Conservation (phyloP, 1,140 invertebrate genomes). For the Euschistus heros region DNA sequence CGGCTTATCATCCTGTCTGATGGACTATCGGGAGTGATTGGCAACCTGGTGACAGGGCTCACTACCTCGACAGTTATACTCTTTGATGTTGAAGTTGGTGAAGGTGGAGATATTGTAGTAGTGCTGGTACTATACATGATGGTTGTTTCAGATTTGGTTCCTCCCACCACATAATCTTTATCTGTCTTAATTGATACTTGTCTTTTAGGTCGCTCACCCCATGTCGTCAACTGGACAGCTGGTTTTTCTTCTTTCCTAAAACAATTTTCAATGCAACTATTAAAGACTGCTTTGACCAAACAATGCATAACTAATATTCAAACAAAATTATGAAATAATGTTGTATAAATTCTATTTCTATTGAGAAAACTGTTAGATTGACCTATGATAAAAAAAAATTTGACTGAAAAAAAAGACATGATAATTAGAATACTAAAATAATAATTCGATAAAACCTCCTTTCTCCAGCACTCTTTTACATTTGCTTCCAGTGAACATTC, state of each 20-base stretch:
- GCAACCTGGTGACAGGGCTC: not conserved
- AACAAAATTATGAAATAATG: too few species aligned
- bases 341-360: too few species aligned
- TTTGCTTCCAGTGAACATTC: too few species aligned
- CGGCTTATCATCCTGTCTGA: not conserved
- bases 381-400: too few species aligned
- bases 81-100: not conserved
- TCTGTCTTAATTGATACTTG: slow-evolving; percentile 56
- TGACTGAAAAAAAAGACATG: too few species aligned
- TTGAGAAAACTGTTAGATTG: too few species aligned
- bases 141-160: slow-evolving; percentile 25
- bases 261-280: not conserved
- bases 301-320: too few species aligned
- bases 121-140: slow-evolving; percentile 1
- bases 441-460: too few species aligned
- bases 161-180: slow-evolving; percentile 50
- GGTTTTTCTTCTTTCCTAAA: slow-evolving; percentile 35
- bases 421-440: too few species aligned
- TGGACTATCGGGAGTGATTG: not conserved
- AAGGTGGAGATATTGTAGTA: not conserved
- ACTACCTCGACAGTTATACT: not conserved
- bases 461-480: too few species aligned
- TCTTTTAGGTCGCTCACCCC: slow-evolving; percentile 52
- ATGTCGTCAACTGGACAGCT: slow-evolving; percentile 52
- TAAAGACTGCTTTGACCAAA: too few species aligned